A percentile compares a stretch with the other conserved stretches of the same genome.
Evolutionary conservation across 2,888 invertebrate genomes (phyloP).

Genomic region (Caenorhabditis auriculariae): DNA sequence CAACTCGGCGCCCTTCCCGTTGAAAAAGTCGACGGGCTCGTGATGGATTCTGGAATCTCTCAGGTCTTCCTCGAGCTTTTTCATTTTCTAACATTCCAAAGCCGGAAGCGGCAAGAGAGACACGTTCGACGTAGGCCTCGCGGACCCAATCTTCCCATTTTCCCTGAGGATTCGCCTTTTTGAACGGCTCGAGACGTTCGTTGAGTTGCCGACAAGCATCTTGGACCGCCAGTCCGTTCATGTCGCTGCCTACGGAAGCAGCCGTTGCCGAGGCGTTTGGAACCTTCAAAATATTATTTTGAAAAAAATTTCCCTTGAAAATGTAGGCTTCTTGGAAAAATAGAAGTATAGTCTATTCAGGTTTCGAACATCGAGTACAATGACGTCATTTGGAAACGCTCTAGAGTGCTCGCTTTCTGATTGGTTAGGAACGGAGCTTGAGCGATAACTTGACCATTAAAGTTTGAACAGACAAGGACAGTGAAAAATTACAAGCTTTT

Average conservation of each 20-base stretch:
- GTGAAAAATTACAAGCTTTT: no score
- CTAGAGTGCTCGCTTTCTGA: no score
- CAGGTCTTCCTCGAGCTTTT: neutral
- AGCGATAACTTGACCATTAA: no score
- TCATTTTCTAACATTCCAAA: conserved; percentile 70
- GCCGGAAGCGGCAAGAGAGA: conserved; percentile 81
- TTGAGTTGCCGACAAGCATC: conserved; percentile 79
- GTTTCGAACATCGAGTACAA: no score
- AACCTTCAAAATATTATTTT: conserved; percentile 67
- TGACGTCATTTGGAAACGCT: no score
- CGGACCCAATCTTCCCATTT: conserved; percentile 83
- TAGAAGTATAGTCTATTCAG: no score
- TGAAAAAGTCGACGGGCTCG: conserved; percentile 52
- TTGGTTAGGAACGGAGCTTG: no score
- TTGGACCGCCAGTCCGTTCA: conserved; percentile 85
- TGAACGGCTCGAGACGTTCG: conserved; percentile 77
- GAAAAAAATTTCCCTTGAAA: neutral
- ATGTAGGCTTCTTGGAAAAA: no score
- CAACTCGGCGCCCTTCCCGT: conserved; percentile 72
- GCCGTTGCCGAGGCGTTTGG: conserved; percentile 88
- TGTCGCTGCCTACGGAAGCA: conserved; percentile 83
- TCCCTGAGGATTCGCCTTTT: conserved; percentile 76
- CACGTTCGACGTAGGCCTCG: conserved; percentile 77
- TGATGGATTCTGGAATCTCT: conserved; percentile 41
- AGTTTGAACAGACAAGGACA: no score